phyloP scores from a whole-genome alignment of 2,113 vertebrate genomes.

The Ammodramus savannarum region DNA sequence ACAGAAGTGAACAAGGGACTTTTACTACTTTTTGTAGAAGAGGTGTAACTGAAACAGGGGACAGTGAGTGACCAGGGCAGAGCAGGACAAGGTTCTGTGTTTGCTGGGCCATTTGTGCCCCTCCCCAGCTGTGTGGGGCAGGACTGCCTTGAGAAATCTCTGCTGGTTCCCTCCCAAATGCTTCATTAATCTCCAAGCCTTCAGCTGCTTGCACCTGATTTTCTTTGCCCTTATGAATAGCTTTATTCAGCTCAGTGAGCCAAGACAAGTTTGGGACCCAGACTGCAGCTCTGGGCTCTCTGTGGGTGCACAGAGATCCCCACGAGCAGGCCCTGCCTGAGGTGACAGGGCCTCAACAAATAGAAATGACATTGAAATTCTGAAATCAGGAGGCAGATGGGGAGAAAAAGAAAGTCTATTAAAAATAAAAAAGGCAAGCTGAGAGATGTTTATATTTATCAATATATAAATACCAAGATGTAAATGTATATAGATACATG shows the following conservation, averaged over 20 bases:
- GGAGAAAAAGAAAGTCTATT: not conserved
- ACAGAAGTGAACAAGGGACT: not conserved
- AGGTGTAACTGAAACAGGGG: not conserved
- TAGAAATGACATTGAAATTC: constrained; percentile 2
- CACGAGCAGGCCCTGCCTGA: not conserved
- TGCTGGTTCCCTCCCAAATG: not conserved
- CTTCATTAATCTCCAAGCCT: constrained; percentile 26
- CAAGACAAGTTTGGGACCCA: not conserved
- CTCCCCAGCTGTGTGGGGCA: not conserved
- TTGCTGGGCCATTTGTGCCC: not conserved
- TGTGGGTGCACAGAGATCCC: not conserved
- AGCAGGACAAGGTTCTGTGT: not conserved
- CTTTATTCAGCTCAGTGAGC: constrained; percentile 24
- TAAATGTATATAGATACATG: too few species aligned
- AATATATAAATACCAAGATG: not conserved
- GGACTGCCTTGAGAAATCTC: not conserved
- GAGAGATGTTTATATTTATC: not conserved
- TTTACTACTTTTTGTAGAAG: not conserved
- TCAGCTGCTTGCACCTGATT: constrained; percentile 31
- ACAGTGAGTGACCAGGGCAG: not conserved
- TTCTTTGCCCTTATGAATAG: not conserved
- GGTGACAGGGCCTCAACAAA: not conserved
- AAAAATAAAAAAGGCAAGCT: not conserved
- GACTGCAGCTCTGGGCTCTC: not conserved
- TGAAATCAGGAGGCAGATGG: constrained; percentile 5